phyloP scores from a whole-genome alignment of 2,797 vertebrate species.

The Oreonectes daqikongensis region DNA sequence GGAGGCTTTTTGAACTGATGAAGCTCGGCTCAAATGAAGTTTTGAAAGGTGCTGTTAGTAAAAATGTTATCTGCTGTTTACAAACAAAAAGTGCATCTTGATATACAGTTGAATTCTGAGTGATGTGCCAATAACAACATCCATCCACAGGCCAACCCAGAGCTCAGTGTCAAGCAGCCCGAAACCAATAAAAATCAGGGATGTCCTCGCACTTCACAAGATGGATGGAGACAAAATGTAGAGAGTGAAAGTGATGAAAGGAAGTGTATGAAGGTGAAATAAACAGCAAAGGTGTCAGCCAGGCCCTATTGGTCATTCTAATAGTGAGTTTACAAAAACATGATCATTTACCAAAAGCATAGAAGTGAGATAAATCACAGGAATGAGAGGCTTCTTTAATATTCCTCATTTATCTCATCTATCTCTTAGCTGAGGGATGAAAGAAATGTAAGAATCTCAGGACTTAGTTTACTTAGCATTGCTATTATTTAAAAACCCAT shows the following conservation, averaged over 20 bases:
- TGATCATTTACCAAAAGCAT: neutral
- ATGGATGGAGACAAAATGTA: neutral
- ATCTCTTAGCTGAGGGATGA: neutral
- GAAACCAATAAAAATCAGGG: neutral
- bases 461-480: neutral
- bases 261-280: slow-evolving; percentile 11
- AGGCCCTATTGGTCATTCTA: neutral
- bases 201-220: neutral
- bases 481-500: neutral
- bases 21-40: neutral
- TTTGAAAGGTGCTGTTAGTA: slow-evolving; percentile 5
- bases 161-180: neutral
- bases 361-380: neutral
- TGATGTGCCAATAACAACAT: neutral
- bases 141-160: neutral
- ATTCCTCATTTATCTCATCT: neutral
- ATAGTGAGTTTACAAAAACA: neutral
- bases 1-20: slow-evolving; percentile 18
- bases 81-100: slow-evolving; percentile 9
- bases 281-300: slow-evolving; percentile 31
- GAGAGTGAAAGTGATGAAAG: slow-evolving; percentile 5
- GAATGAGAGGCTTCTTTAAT: neutral
- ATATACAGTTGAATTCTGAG: neutral
- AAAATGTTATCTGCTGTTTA: slow-evolving; percentile 5
- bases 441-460: too few species aligned